Evolutionary conservation across 2,113 vertebrate species (phyloP), one percentile per base, ranked within the genome.

Genomic region (Antigone vipio): DNA sequence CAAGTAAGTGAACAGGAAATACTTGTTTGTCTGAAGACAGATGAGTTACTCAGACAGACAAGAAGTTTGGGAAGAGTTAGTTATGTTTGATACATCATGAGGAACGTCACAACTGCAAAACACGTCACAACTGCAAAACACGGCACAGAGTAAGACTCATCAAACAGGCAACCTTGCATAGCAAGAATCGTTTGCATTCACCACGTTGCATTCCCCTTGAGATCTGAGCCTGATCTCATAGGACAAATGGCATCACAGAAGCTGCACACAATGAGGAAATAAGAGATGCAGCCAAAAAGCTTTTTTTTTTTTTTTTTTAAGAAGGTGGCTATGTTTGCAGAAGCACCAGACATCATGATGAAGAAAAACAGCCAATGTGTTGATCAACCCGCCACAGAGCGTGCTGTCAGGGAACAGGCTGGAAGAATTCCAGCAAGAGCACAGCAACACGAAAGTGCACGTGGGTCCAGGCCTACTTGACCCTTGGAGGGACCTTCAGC

Each of bases 401-500:
- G 1, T 15, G 10, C 26, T 40, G 26, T 15, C 56, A 35, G 79
- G 55, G 40, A 81, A 62, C 6, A 11, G 3, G 11, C 20, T 59
- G 72, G 50, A 53, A 83, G 71, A 21, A 1, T 1, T n/a, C 53
- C 35, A 21, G 6, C 0, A 6, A 47, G 59, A 90, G 40, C 17
- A 42, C 2, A 17, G 22, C 32, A 40, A 71, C 79, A 56, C 8
- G 26, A 63, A 85, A 45, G 17, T 13, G 6, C 35, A 72, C 29
- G 29, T 10, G 5, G 27, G 11, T 26, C 3, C 3, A 44, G 45
- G 23, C 11, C 16, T 22, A 34, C 27, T 15, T 5, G 0, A 1
- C 9, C 30, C 17, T 14, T 2, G 1, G 9, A 67, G 32, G 11
- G 52, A n/a, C 17, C n/a, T 63, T 26, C 52, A 52, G 30, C 34